Base-by-base conservation (phyloP, 2,888 invertebrate species). In the Phoronis australis region DNA sequence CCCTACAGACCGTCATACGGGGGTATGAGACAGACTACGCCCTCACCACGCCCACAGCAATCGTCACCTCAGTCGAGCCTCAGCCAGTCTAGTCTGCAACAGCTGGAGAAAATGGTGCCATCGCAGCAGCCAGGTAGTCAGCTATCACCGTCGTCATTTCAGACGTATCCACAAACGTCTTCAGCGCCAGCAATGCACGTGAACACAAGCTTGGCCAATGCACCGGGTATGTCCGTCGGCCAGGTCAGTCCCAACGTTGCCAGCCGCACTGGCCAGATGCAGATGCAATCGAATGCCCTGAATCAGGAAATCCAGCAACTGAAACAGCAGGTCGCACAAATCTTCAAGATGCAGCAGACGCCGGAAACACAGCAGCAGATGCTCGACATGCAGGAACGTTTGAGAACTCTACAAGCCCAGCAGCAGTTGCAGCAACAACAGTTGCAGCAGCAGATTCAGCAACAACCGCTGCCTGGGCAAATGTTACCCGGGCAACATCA, bases 361-460 rank as follows among this genome's bases (percentile, higher is more conserved):
- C 69, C 67, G 43, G 66, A 70, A 51, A 62, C 65, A 9, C 71
- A 70, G 40, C 68, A 72, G 55, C 65, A 71, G 50, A 65, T 71
- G 63, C 55, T 69, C 12, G 71, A 71, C 37, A 50, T 71, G 5
- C 72, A 73, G 49, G 73, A 73, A 48, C 53, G 64, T 15, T 54
- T 70, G 40, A 54, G 69, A 15, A 62, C 63, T 15, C 45, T 71
- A 24, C 62, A 65, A 45, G 67, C 70, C 1, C 66, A 69, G 50
- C 68, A 69, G 46, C 64, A 66, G 53, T 52, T 56, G 43, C 49
- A 47, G 41, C 37, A 54, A 41, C 51, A 65, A 55, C 60, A 58
- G 45, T 61, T 59, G 47, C 66, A 66, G 45, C 55, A 59, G 38
- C 60, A 56, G 37, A 54, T 56, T 31, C 61, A 56, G 37, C 51